Evolutionary conservation across 2,888 invertebrate genomes (phyloP), one percentile per base, ranked within the genome.

Genomic region (Nipponacmea schrenckii): DNA sequence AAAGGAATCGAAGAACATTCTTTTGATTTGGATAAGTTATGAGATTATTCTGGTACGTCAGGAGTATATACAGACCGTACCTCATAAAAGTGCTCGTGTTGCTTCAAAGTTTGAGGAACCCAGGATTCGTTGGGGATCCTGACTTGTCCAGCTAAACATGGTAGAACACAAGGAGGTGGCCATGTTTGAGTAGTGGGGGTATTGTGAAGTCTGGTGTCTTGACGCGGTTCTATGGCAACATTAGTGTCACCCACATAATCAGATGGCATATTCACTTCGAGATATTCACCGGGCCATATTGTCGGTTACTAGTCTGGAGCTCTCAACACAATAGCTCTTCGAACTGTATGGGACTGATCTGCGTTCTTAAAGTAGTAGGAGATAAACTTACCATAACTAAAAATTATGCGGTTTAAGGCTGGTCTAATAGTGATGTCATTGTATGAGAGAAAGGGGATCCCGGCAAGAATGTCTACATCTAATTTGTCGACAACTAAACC

Each of bases 41-140:
- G 39, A 39, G 39, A 5, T n/a, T 1, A 1, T 14, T 31, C 15
- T 8, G 3, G 15, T 17, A 24, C 2, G 44, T n/a, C 39, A 67
- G 31, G 46, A 17, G 31, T 62, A 8, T 17, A 62, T 12, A 68
- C 62, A 24, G 56, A 24, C 20, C 46, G n/a, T n/a, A n/a, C n/a
- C n/a, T n/a, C n/a, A n/a, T n/a, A 76, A 46, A 78, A 62, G 67
- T 78, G 77, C 45, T 74, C 71, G 68, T 77, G 45, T n/a, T 48
- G 46, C 27, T 64, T 56, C 8, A 79, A 4, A 24, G 45, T 17
- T 27, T 66, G 65, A 3, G 77, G 69, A n/a, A 68, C 67, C 26
- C 26, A 20, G n/a, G 79, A 64, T 14, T 24, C 4, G 62, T 79
- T 75, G 0, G 65, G 26, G 10, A 73, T 70, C 2, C 74, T 66